Conservation (phyloP, 2,888 invertebrate species). For the Cerceris rybyensis region DNA sequence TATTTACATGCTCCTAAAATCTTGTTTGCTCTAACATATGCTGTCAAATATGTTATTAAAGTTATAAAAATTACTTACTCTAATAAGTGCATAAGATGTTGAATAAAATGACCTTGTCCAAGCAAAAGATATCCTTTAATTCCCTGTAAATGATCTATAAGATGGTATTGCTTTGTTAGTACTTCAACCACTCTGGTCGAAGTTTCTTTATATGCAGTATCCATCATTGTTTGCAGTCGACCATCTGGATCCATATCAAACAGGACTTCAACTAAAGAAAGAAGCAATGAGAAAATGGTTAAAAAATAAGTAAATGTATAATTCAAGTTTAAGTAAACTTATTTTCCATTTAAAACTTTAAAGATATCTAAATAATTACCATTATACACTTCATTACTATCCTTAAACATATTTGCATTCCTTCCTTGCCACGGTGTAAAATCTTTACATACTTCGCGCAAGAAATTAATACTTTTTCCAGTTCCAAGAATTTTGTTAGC, state of each 20-base stretch:
- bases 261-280: conserved; percentile 84
- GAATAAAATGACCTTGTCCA: conserved; percentile 98
- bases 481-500: conserved; percentile 95
- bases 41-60: too few species aligned
- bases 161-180: conserved; percentile 92
- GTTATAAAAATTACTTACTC: conserved; percentile 85
- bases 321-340: neutral
- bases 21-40: too few species aligned
- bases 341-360: too few species aligned
- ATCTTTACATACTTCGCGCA: conserved; percentile 95
- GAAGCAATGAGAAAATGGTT: neutral
- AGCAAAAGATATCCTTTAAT: conserved; percentile 94
- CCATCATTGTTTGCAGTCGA: conserved; percentile 91
- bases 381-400: conserved; percentile 82
- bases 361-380: conserved; percentile 60
- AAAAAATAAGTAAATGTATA: neutral
- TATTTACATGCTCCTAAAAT: too few species aligned
- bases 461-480: conserved; percentile 97
- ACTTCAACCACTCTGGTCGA: conserved; percentile 93
- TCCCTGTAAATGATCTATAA: conserved; percentile 95
- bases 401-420: conserved; percentile 82
- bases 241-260: conserved; percentile 88
- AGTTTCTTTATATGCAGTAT: conserved; percentile 92
- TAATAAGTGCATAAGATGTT: conserved; percentile 94
- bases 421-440: conserved; percentile 86